Conservation (phyloP, 2,888 invertebrate genomes). For the Cheilosia vulpina region DNA sequence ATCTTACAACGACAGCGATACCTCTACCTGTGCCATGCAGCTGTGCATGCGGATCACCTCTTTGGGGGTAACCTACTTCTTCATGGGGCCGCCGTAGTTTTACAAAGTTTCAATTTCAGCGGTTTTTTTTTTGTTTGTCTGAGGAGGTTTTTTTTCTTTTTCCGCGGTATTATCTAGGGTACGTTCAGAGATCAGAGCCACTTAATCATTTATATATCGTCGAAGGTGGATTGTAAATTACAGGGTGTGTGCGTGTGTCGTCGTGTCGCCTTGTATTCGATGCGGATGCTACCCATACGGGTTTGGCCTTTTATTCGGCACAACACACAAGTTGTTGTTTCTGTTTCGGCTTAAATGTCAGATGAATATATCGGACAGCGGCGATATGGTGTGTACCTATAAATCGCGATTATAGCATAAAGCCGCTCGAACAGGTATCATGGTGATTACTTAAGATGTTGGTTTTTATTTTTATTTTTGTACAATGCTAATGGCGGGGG, state of each 20-base stretch:
- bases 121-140: conserved; percentile 9
- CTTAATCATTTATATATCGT: conserved; percentile 51
- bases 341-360: conserved; percentile 58
- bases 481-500: conserved; percentile 33
- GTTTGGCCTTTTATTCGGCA: conserved; percentile 61
- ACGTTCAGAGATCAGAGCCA: conserved; percentile 33
- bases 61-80: conserved; percentile 71
- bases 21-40: conserved; percentile 29
- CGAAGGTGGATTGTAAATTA: conserved; percentile 66
- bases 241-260: conserved; percentile 44
- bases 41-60: conserved; percentile 46
- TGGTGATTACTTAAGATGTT: conserved; percentile 64
- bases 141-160: not conserved
- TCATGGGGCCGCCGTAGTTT: conserved; percentile 24
- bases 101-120: conserved; percentile 61
- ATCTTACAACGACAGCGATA: conserved; percentile 34
- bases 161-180: not conserved
- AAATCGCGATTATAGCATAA: conserved; percentile 53
- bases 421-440: conserved; percentile 56
- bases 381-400: conserved; percentile 28
- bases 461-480: conserved; percentile 21
- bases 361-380: conserved; percentile 47
- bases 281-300: conserved; percentile 60
- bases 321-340: conserved; percentile 10
- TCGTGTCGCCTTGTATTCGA: conserved; percentile 26